Percentiles rank a stretch among this genome's conserved stretches.
Conservation (phyloP, 2,113 vertebrate genomes). For the Bubo scandiacus region DNA sequence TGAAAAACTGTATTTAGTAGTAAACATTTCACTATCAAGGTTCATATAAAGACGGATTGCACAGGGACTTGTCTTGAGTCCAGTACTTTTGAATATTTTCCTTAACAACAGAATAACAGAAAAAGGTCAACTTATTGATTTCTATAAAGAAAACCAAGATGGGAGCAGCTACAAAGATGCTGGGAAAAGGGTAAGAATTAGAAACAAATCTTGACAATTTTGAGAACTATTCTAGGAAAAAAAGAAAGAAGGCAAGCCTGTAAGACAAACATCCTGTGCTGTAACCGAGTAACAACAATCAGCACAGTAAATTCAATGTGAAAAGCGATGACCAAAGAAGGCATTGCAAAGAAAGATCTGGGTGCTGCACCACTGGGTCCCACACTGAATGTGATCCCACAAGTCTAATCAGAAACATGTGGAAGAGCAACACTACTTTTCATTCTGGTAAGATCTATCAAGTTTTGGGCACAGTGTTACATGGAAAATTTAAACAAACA, state of each 20-base stretch:
- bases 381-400: not conserved
- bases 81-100: not conserved
- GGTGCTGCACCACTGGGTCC: not conserved
- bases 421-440: not conserved
- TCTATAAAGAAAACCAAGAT: not conserved
- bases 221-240: not conserved
- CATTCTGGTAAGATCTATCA: not conserved
- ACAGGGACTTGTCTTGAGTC: not conserved
- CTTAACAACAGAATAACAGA: not conserved
- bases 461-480: not conserved
- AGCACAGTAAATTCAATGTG: not conserved
- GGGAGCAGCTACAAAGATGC: not conserved
- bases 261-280: accelerated
- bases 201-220: not conserved
- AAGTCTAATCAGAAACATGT: not conserved
- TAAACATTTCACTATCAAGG: not conserved
- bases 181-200: not conserved
- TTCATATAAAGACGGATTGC: not conserved
- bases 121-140: not conserved
- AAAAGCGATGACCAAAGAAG: not conserved
- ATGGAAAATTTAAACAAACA: not conserved
- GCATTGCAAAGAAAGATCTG: not conserved
- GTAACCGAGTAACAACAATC: not conserved
- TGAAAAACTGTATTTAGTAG: not conserved
- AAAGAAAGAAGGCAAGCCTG: not conserved